Conservation (phyloP, 2,797 vertebrate genomes). For the Cynodonichthys magdalenae region DNA sequence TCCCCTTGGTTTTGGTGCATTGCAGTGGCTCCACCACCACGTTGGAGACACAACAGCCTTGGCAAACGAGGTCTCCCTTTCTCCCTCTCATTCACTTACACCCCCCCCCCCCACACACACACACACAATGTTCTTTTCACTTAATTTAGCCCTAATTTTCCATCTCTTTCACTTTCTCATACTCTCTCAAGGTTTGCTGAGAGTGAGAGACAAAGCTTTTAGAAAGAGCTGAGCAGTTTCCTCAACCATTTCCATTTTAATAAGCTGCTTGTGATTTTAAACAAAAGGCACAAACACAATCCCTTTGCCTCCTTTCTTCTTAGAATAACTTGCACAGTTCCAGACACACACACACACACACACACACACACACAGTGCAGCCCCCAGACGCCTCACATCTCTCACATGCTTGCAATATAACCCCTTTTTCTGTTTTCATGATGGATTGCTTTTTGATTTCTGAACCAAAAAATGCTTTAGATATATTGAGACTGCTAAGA, state of each 20-base stretch:
- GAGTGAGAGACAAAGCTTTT: slow-evolving; percentile 65
- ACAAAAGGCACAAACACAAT: slow-evolving; percentile 49
- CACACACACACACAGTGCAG: slow-evolving; percentile 42
- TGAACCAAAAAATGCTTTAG: slow-evolving; percentile 52
- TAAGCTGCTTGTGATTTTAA: slow-evolving; percentile 57
- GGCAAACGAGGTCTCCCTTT: slow-evolving; percentile 72
- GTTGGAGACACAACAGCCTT: slow-evolving; percentile 81
- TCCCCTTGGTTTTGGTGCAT: slow-evolving; percentile 85
- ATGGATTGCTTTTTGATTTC: slow-evolving; percentile 56
- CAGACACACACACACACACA: slow-evolving; percentile 31
- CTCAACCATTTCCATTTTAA: slow-evolving; percentile 72
- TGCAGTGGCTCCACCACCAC: slow-evolving; percentile 83
- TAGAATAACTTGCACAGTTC: slow-evolving; percentile 51
- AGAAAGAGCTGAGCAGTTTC: slow-evolving; percentile 56
- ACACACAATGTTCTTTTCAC: slow-evolving; percentile 37
- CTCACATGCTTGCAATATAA: slow-evolving; percentile 53
- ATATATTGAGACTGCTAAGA: slow-evolving; percentile 46
- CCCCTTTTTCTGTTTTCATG: slow-evolving; percentile 48
- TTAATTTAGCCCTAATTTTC: slow-evolving; percentile 60
- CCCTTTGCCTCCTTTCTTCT: slow-evolving; percentile 62
- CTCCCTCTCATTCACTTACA: slow-evolving; percentile 28
- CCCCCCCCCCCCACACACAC: slow-evolving; percentile 5
- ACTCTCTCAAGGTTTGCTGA: slow-evolving; percentile 56
- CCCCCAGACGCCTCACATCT: slow-evolving; percentile 43
- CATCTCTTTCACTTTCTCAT: slow-evolving; percentile 38